Evolutionary conservation across 2,797 vertebrate species (phyloP), one percentile per base, ranked within the genome.

Genomic region (Notolabrus celidotus): DNA sequence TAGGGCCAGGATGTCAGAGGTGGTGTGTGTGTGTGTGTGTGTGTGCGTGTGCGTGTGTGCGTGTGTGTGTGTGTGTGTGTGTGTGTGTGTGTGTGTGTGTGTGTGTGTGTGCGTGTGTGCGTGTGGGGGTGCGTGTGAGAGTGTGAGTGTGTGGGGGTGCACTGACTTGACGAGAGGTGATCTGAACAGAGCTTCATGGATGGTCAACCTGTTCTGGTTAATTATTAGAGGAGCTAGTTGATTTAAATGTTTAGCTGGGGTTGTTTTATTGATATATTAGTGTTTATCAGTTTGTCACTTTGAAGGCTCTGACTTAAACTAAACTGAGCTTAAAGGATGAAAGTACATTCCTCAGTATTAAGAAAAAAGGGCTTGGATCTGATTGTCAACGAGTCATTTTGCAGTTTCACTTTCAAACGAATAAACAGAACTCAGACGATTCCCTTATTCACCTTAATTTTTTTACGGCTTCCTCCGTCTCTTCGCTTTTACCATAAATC

Each of bases 1-100:
- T 91, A 92, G 90, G 90, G 84, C 83, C 92, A 92, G 95, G 95
- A 95, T 95, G 93, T 95, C 92, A 93, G 90, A 83, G 88, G 77
- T 79, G 68, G 79, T 54, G 45, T 82, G 82, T 27, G 74, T 57
- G 36, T 60, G 43, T 20, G n/a, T 39, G 38, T 39, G 38, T 6
- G 38, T 39, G 38, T 39, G 38, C 39, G 38, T 38, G 36, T 20
- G 42, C 43, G 42, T 43, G 42, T 43, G 42, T 1, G 7, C 19
- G n/a, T 2, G 80, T 47, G 43, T 54, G 45, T 82, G 82, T 27
- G 74, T 57, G 36, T 60, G 43, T 20, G n/a, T 39, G 38, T 39
- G 38, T 6, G 79, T 54, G 45, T 82, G 82, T 27, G 74, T 57
- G 36, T 60, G 43, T 20, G n/a, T 39, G 38, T 39, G 38, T 6